Conservation (phyloP, 64 coral and sea anemone genomes). For the Stylophora pistillata region DNA sequence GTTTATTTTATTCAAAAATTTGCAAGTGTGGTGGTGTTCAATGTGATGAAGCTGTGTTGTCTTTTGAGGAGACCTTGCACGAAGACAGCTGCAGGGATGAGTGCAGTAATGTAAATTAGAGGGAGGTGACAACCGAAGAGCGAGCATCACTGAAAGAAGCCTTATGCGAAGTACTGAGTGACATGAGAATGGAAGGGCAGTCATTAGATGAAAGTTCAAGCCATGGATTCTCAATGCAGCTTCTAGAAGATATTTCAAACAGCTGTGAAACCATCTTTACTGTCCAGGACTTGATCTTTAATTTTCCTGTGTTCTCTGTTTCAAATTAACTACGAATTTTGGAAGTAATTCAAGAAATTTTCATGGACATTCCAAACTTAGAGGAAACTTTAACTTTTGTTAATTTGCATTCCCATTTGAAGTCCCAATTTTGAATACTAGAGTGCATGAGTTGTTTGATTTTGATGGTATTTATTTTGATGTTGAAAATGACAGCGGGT, state of each 20-base stretch:
- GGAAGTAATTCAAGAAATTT: conserved; percentile 68
- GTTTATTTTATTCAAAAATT: conserved; percentile 16
- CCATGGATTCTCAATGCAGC: conserved; percentile 54
- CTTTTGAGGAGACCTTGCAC: conserved; percentile 19
- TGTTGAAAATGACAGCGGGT: conserved; percentile 42
- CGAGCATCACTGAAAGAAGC: conserved; percentile 3
- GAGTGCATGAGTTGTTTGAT: conserved; percentile 51
- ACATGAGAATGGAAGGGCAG: neutral
- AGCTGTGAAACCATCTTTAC: conserved; percentile 57
- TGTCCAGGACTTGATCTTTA: conserved; percentile 8
- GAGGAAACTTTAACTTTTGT: conserved; percentile 45
- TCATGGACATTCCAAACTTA: conserved; percentile 53
- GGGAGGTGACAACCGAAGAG: conserved; percentile 13
- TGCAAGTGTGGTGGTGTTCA: conserved; percentile 36
- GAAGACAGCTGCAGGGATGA: too few relatives aligned
- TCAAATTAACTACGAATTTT: conserved; percentile 34
- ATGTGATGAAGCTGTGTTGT: neutral
- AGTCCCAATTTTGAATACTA: too few relatives aligned
- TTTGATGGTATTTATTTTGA: conserved; percentile 20
- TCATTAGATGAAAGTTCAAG: conserved; percentile 26
- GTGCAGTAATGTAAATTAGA: too few relatives aligned
- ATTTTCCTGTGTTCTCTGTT: conserved; percentile 60
- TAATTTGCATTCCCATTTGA: too few relatives aligned
- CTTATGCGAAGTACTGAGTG: neutral
- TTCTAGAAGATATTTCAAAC: conserved; percentile 35